phyloP scores from a whole-genome alignment of 2,797 vertebrate species.

The Helostoma temminkii region DNA sequence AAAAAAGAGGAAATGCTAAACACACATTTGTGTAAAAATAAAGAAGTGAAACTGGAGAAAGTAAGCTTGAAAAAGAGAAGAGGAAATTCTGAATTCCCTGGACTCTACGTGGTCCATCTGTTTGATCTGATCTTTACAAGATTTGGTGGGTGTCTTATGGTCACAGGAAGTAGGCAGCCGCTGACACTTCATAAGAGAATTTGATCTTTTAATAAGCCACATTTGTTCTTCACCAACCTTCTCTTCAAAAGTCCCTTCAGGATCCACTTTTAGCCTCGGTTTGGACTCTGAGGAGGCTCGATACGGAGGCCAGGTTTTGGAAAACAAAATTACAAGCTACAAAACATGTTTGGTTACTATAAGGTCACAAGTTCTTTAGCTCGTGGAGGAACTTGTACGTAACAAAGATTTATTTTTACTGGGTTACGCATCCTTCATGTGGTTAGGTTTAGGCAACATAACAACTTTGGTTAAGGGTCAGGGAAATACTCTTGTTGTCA shows the following conservation, averaged over 20 bases:
- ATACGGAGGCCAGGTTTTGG: conserved; percentile 8
- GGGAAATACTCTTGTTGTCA: too few species aligned
- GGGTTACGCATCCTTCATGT: background rate
- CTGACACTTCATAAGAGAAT: conserved; percentile 65
- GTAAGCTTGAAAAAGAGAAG: conserved; percentile 22
- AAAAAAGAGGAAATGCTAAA: conserved; percentile 16
- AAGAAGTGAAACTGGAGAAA: conserved; percentile 30
- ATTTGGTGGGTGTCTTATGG: conserved; percentile 37
- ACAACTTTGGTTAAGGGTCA: too few species aligned
- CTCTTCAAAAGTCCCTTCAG: conserved; percentile 29
- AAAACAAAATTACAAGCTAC: conserved; percentile 16
- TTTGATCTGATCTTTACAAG: conserved; percentile 54
- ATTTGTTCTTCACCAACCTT: conserved; percentile 1
- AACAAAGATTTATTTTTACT: too few species aligned
- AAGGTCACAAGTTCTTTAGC: background rate
- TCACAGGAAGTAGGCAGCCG: conserved; percentile 67
- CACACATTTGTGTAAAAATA: conserved; percentile 31
- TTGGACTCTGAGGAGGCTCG: conserved; percentile 21
- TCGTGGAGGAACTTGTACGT: background rate
- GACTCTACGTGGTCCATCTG: conserved; percentile 63
- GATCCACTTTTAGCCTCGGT: conserved; percentile 29
- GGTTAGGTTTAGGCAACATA: background rate
- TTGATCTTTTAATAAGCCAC: conserved; percentile 68
- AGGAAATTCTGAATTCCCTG: conserved; percentile 58
- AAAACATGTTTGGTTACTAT: conserved; percentile 9